phyloP scores from a whole-genome alignment of 2,888 invertebrate species.

The Beris morrisii region DNA sequence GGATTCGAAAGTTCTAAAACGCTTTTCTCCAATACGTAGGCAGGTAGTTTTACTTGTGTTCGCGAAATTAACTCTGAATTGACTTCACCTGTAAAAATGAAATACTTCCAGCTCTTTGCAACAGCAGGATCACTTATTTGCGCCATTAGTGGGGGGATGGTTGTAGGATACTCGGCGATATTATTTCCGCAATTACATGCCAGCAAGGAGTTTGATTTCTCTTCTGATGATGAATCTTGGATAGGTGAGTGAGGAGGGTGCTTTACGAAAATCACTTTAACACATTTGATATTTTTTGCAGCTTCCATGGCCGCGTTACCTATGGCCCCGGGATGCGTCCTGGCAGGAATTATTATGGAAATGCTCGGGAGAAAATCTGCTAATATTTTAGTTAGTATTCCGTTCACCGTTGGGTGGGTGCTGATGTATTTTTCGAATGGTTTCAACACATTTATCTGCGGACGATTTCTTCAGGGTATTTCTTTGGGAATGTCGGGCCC shows the following conservation, averaged over 20 bases:
- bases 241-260: slow-evolving; percentile 55
- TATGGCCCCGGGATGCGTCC: slow-evolving; percentile 65
- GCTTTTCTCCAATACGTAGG: slow-evolving; percentile 20
- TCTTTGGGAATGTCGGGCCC: slow-evolving; percentile 63
- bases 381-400: slow-evolving; percentile 61
- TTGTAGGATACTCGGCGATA: slow-evolving; percentile 67
- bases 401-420: slow-evolving; percentile 65
- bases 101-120: slow-evolving; percentile 59
- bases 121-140: slow-evolving; percentile 61
- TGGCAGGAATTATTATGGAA: slow-evolving; percentile 65
- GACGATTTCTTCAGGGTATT: slow-evolving; percentile 61
- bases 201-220: slow-evolving; percentile 44
- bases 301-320: slow-evolving; percentile 67
- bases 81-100: background rate
- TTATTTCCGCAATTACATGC: slow-evolving; percentile 62
- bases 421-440: slow-evolving; percentile 60
- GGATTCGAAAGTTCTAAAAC: background rate
- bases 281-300: slow-evolving; percentile 41
- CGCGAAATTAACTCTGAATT: background rate
- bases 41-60: slow-evolving; percentile 6
- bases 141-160: slow-evolving; percentile 63
- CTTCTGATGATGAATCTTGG: slow-evolving; percentile 62
- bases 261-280: background rate
- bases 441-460: slow-evolving; percentile 58
- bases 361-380: slow-evolving; percentile 63